Evolutionary conservation across 2,113 vertebrate genomes (phyloP), one percentile per base, ranked within the genome.

Genomic region (Donacobius atricapilla): DNA sequence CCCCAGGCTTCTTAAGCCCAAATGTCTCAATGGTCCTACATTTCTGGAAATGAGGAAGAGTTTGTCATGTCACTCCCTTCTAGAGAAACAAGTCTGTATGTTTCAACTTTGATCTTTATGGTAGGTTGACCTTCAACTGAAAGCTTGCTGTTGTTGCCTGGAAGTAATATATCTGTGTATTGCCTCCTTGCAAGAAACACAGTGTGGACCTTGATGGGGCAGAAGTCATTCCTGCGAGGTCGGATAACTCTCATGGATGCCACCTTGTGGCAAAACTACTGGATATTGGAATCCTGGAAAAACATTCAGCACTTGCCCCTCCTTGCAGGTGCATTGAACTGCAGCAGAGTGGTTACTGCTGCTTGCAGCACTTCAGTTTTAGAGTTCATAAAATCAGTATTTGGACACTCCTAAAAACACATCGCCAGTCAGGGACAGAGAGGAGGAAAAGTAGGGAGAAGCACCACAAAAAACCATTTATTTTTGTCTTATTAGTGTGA

Each of bases 261-360:
- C 95, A 89, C 84, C 93, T 95, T 48, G 89, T 93, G 93, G 95
- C 48, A 69, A 73, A 79, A 80, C 30, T 17, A 53, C 18, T 25
- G 31, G 45, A 72, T 66, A 44, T 13, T 35, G 50, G 39, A 70
- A 48, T 37, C 48, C 54, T 24, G 42, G 23, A 56, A 50, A 37
- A 73, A 44, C 9, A 5, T 7, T 39, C 51, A 6, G 45, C 35
- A 17, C 69, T 54, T 47, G 6, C 16, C 9, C 23, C 22, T 81
- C 40, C 51, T 71, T 28, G 60, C 47, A 86, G 93, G 61, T 48
- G 61, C 35, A 14, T 5, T 56, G 60, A 30, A 15, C 22, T 45
- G 76, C 63, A 86, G 54, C 35, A 58, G 40, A 11, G 48, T 3
- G 15, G 28, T 33, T 86, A 56, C 19, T 4, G 6, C 30, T 64